Conservation (phyloP, 2,888 invertebrate genomes). For the Fissipunctia ypsillon region DNA sequence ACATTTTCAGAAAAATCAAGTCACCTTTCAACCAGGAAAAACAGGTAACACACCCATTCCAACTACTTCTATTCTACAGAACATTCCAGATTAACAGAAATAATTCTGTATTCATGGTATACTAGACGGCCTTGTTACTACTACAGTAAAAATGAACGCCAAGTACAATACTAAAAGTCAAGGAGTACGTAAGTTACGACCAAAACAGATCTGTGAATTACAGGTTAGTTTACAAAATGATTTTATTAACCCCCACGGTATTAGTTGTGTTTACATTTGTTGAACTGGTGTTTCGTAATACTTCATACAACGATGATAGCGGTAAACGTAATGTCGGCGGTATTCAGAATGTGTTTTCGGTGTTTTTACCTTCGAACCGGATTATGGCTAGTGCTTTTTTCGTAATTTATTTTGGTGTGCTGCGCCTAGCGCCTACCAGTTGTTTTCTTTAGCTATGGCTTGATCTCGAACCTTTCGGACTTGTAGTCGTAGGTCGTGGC, state of each 20-base stretch:
- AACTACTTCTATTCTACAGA: slow-evolving; percentile 50
- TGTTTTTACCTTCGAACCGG: slow-evolving; percentile 26
- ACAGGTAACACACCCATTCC: slow-evolving; percentile 17
- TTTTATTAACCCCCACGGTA: slow-evolving; percentile 85
- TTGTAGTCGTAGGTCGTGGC: background rate
- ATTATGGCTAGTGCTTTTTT: background rate
- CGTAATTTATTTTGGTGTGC: background rate
- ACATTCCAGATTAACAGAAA: slow-evolving; percentile 60
- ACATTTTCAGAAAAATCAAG: background rate
- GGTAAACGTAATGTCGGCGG: slow-evolving; percentile 43
- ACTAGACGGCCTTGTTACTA: slow-evolving; percentile 83
- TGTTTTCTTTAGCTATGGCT: background rate
- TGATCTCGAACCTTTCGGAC: too few relatives aligned
- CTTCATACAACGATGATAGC: slow-evolving; percentile 70
- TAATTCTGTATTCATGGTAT: slow-evolving; percentile 70
- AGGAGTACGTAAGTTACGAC: slow-evolving; percentile 81
- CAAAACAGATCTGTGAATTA: slow-evolving; percentile 72
- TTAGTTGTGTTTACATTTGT: slow-evolving; percentile 79
- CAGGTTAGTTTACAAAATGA: slow-evolving; percentile 81
- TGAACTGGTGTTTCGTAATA: slow-evolving; percentile 77
- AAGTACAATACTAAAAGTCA: slow-evolving; percentile 87
- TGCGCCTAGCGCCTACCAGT: too few relatives aligned
- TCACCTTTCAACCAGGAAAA: background rate
- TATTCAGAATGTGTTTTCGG: slow-evolving; percentile 36
- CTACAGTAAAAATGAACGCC: slow-evolving; percentile 79